Evolutionary conservation across 64 coral and sea anemone genomes (phyloP), one percentile per base, ranked within the genome.

Genomic region (Pocillopora damicornis): DNA sequence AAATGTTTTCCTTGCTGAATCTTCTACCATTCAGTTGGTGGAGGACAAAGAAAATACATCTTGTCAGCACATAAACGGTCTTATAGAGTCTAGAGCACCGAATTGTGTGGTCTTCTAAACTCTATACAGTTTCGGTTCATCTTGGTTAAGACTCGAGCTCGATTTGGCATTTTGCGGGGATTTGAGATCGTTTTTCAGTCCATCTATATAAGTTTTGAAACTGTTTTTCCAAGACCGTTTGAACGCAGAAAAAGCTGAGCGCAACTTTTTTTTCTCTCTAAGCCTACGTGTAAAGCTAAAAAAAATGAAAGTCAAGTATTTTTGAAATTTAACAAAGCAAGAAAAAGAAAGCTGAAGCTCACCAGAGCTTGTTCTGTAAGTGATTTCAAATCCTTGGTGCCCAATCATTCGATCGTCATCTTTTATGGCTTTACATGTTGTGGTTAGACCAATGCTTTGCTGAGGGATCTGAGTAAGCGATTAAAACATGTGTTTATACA

Each of bases 341-440:
- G 17, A 42, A 10, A 38, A 63, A 64, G 61, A 71, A 30, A 0
- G 67, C 20, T 1, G 20, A 2, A 26, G 2, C 80, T 83, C 68
- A 83, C 80, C 80, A 69, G 9, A 67, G 80, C 64, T 63, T 8
- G 61, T 61, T 83, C 34, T 83, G 80, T 83, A 83, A 3, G 38
- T 42, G 80, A 83, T 83, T 35, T 83, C 80, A 20, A 83, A 83
- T 0, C 80, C 80, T 42, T 35, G 34, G 35, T 37, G 80, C 11
- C 80, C 80, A 11, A 63, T 83, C 15, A 83, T 66, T 56, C 80
- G 30, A 3, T 37, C 36, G 42, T 83, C 63, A 12, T 22, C 51
- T 67, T 83, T 61, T 67, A 18, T 37, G 9, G 62, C 36, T 63
- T 68, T 83, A 12, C 80, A 83, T 4, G 80, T 83, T 17, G 80